Conservation (phyloP, 2,113 vertebrate species). For the Thamnophis sirtalis region DNA sequence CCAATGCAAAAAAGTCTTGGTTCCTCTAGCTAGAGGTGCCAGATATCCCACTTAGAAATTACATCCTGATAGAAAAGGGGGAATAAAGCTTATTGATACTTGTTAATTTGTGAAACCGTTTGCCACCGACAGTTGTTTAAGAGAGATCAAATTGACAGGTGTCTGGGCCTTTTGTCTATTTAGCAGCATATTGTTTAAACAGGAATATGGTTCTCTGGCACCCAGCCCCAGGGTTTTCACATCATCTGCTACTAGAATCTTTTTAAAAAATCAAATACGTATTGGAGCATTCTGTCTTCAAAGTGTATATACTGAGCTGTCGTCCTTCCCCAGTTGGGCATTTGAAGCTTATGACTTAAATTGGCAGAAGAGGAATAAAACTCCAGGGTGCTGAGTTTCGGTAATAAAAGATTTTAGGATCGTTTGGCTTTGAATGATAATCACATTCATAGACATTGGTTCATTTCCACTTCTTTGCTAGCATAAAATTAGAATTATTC, state of each 20-base stretch:
- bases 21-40: neutral
- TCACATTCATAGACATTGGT: neutral
- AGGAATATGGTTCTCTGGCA: neutral
- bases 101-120: neutral
- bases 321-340: neutral
- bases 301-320: neutral
- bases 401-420: neutral
- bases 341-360: neutral
- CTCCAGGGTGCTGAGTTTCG: neutral
- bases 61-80: neutral
- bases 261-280: neutral
- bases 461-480: neutral
- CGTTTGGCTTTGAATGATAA: neutral
- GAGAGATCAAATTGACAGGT: neutral
- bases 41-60: neutral
- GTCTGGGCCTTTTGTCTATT: neutral
- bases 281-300: neutral
- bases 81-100: neutral
- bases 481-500: neutral
- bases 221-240: neutral
- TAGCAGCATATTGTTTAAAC: neutral
- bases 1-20: neutral
- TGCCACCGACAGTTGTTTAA: neutral
- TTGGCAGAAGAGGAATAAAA: neutral
- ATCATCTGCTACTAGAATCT: neutral